Base-by-base conservation (phyloP, 2,888 invertebrate genomes). In the Apamea epomidion region DNA sequence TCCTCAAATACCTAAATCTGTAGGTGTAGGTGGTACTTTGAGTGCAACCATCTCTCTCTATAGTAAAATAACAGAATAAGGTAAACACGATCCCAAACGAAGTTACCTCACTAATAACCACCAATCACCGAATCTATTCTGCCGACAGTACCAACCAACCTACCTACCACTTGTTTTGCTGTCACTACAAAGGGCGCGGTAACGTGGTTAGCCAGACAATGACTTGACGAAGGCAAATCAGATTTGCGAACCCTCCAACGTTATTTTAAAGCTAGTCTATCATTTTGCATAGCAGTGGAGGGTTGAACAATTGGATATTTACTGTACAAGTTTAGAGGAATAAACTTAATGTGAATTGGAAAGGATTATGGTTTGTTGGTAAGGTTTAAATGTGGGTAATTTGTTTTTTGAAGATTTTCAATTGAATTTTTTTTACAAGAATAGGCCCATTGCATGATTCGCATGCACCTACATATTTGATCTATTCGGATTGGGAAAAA, bases 201-300 rank as follows among this genome's bases (percentile, higher is more conserved):
- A 97, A 97, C 95, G 85, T 89, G 90, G 96, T 97, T 97, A 97
- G 92, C 91, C 87, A 90, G 92, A 97, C 97, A 96, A 96, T 97
- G 96, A 95, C 93, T 95, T 97, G 97, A 97, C 95, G 97, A 96
- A 96, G 95, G 95, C 94, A 96, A 97, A 97, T 97, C 95, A 91
- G 96, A 97, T 97, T 97, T 96, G 93, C 90, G 90, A 92, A 94
- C 96, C 97, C 96, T 95, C 95, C 93, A 89, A 91, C 87, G 95
- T 96, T 96, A 96, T 96, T 96, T 96, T 96, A 96, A 96, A 97
- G 94, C 94, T 92, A 95, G 95, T 94, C 95, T 92, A 89, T 93
- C 94, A 95, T 95, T 96, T 96, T 96, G 95, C 95, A 96, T 95
- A 95, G 94, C 93, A 89, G 76, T 74, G 67, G 84, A 87, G 80